Evolutionary conservation across 2,113 vertebrate species (phyloP), one percentile per base, ranked within the genome.

Genomic region (Barnardius zonarius): DNA sequence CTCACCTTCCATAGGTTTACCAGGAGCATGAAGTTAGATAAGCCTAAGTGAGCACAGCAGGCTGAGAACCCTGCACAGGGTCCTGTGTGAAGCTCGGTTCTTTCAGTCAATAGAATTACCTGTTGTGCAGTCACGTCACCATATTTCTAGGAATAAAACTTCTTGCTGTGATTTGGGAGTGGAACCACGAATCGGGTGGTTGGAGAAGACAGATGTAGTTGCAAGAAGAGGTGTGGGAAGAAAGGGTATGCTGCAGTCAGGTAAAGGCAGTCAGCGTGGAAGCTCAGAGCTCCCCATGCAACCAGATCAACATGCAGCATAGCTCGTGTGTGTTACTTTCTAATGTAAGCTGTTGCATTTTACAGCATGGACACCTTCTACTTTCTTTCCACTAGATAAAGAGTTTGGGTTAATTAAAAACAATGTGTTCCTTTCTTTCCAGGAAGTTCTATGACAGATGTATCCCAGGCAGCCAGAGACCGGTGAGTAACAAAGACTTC

Each of bases 401-500:
- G 46, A 67, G 19, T 72, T 46, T 5, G 24, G 35, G 44, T 44
- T 83, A 57, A 88, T 87, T 82, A 76, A 82, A 66, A 91, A 57
- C 30, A 75, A 3, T 4, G 11, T 86, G 80, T 88, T 64, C 48
- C 87, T 55, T 83, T 84, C 69, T 79, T 94, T 73, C 7, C 91
- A 57, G 98, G 95, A 62, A 68, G 48, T 20, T 89, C 57, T 18
- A 2, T 18, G 33, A 67, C 92, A 24, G 80, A 94, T 23, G 15
- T 88, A 48, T 70, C 94, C 55, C 97, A 94, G 35, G 90, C 93
- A 31, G 82, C 48, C 3, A 80, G 68, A 48, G 96, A 97, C 25
- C 24, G 52, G 98, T 98, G 91, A 97, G 97, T 96, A 75, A 61
- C 5, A 39, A n/a, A 55, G 49, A 17, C 30, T 17, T 48, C 43